Conservation (phyloP, 2,888 invertebrate species). For the Carcina quercana region DNA sequence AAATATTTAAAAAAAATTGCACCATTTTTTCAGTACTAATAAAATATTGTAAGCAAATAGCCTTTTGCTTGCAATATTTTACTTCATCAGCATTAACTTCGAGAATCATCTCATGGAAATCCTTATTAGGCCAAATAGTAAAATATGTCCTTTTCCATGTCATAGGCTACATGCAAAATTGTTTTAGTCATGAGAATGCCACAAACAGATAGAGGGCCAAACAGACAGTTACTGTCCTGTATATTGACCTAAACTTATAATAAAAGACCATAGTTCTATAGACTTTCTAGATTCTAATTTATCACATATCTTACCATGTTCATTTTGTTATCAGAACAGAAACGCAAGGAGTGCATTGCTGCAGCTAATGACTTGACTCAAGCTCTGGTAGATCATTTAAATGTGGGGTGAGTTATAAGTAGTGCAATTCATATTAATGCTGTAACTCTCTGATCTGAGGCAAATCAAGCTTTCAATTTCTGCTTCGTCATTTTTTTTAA, state of each 20-base stretch:
- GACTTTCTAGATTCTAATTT: too few relatives aligned
- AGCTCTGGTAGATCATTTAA: conserved; percentile 96
- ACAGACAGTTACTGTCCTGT: neutral
- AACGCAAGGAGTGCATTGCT: conserved; percentile 93
- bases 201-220: neutral
- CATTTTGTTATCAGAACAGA: conserved; percentile 80
- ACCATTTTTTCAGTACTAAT: neutral
- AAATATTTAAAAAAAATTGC: neutral
- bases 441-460: too few relatives aligned
- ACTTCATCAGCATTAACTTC: too few relatives aligned
- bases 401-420: conserved; percentile 96
- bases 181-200: neutral
- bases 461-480: too few relatives aligned
- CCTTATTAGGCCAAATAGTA: too few relatives aligned
- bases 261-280: too few relatives aligned
- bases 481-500: neutral
- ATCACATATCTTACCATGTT: too few relatives aligned
- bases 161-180: neutral
- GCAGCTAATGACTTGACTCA: conserved; percentile 96
- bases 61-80: too few relatives aligned
- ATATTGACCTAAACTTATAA: neutral
- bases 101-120: too few relatives aligned
- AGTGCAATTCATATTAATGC: too few relatives aligned
- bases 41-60: too few relatives aligned
- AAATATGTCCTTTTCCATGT: neutral